A percentile compares a stretch with the other conserved stretches of the same genome.
These are phyloP conservation scores for Macaria liturata DNA, from an alignment of 2,888 invertebrate genomes.

Conservation along the genomic window DNA sequence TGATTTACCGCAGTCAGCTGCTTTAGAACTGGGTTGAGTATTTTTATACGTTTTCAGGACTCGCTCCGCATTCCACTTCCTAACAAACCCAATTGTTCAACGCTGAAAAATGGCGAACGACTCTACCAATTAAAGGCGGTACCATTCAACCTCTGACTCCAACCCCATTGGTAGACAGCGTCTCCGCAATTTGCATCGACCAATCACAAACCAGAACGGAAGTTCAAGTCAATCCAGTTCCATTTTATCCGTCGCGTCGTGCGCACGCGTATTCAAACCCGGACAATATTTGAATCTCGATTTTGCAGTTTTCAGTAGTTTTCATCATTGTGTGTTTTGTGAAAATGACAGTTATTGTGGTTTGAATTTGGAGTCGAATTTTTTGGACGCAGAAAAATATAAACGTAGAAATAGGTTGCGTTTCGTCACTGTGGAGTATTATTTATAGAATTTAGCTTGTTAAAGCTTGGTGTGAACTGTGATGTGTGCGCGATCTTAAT, in stretches of 20 bases:
- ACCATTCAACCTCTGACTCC: constrained; percentile 47
- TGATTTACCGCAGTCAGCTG: constrained; percentile 72
- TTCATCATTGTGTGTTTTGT: neutral
- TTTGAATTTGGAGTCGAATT: constrained; percentile 16
- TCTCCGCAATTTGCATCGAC: constrained; percentile 51
- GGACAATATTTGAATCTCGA: constrained; percentile 45
- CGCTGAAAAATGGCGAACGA: constrained; percentile 78
- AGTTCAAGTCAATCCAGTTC: constrained; percentile 76
- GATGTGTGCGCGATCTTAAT: constrained; percentile 76
- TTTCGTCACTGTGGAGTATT: constrained; percentile 69
- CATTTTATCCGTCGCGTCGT: constrained; percentile 63
- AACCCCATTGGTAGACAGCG: constrained; percentile 57
- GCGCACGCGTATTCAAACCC: constrained; percentile 62
- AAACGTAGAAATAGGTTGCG: constrained; percentile 64
- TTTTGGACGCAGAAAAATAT: constrained; percentile 39
- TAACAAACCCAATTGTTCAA: constrained; percentile 71
- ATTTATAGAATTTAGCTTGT: constrained; percentile 81
- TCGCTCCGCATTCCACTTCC: constrained; percentile 66
- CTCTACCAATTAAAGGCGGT: constrained; percentile 75
- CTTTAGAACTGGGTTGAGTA: constrained; percentile 55
- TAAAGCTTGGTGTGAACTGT: constrained; percentile 63
- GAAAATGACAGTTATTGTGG: no score
- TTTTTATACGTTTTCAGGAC: constrained; percentile 57
- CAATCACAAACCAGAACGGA: constrained; percentile 65
- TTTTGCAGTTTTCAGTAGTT: constrained; percentile 33